Evolutionary conservation across 2,888 invertebrate genomes (phyloP), one percentile per base, ranked within the genome.

Genomic region (Octonoba sinensis): DNA sequence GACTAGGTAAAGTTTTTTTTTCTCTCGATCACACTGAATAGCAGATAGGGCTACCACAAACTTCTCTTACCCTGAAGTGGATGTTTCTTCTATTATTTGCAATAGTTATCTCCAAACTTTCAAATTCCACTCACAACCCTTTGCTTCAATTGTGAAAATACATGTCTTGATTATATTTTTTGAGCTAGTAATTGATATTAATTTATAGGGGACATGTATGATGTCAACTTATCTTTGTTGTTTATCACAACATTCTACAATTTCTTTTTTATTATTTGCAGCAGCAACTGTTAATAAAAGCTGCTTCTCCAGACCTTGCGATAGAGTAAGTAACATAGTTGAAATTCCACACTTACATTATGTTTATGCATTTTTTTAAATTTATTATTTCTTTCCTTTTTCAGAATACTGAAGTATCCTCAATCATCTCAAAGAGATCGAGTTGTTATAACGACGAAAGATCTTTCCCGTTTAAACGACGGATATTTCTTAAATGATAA

Each of bases 401-500:
- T 86, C 89, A 93, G 92, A 87, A 92, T 96, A 81, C 89, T 95
- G 71, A 93, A 94, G 83, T 97, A 96, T 89, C 93, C 93, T 8
- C 91, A 91, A 27, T 95, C 95, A 27, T 95, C 95, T 27, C 94
- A 93, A 0, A 93, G 93, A 87, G 96, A 96, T 81, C 95, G 95
- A 16, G 94, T 97, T 86, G 92, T 95, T 16, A 95, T 97, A 57
- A 96, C 96, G 85, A 95, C 94, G 16, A 96, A 96, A 90, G 85
- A 85, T 76, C 56, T 85, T 11, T 54, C n/a, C 2, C 85, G 84
- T 49, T 49, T 85, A 22, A 72, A 83, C 47, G 73, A 77, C 47
- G 85, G 84, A 36, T 82, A 85, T 70, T 98, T 97, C 90, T 91
- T 99, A 76, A 99, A 99, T 89, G 99, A 99, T 90, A 96, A 96